Conservation (phyloP, 2,888 invertebrate genomes). For the Harpalus rufipes region DNA sequence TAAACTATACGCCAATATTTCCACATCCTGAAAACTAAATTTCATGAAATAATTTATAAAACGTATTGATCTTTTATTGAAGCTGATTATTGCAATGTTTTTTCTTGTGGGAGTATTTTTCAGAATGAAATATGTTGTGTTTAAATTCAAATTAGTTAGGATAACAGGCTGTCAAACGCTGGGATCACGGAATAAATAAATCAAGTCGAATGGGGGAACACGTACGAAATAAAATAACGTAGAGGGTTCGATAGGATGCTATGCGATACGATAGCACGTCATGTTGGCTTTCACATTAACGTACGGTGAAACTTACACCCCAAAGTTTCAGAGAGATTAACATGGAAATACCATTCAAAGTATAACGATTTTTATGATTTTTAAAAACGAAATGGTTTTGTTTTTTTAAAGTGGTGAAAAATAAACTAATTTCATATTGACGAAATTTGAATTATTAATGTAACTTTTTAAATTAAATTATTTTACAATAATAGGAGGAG, state of each 20-base stretch:
- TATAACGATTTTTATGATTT: no score
- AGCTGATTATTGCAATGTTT: neutral
- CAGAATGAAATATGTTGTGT: constrained; percentile 11
- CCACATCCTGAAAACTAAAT: neutral
- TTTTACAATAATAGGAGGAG: no score
- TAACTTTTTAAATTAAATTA: no score
- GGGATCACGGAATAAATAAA: constrained; percentile 29
- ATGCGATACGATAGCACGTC: neutral
- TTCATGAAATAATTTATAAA: neutral
- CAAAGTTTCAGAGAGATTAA: neutral
- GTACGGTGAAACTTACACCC: neutral
- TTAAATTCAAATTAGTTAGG: constrained; percentile 26
- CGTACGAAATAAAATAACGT: constrained; percentile 21
- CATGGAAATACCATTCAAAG: no score
- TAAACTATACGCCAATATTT: neutral
- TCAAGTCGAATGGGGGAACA: constrained; percentile 7
- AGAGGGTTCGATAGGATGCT: neutral
- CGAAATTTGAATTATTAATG: no score
- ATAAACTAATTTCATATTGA: no score
- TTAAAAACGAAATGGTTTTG: no score
- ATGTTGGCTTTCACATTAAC: constrained; percentile 25
- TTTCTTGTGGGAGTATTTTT: neutral
- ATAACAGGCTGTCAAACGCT: neutral
- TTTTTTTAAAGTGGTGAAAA: no score
- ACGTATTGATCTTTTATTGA: neutral